Base-by-base conservation (phyloP, 2,797 vertebrate species). In the Onychomys arenicola region DNA sequence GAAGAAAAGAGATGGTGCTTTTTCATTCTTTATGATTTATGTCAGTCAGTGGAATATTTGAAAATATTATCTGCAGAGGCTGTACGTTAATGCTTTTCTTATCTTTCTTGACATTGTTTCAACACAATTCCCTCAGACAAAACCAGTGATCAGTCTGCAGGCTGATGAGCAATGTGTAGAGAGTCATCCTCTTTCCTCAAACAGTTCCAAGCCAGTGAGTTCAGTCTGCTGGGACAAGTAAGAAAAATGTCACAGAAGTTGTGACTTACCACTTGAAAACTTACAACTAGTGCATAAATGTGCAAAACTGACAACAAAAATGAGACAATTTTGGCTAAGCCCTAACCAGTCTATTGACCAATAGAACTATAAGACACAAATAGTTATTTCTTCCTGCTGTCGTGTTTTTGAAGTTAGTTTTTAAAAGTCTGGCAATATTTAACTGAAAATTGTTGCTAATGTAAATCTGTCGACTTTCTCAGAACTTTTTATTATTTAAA, bases 341-440 rank as follows among this genome's bases (percentile, higher is more conserved):
- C 34, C 27, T 80, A 52, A 83, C 21, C 17, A 55, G 61, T 63
- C 19, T 59, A 6, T 4, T 88, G 29, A 85, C 40, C 63, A 7
- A 80, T 5, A 90, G 40, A 83, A 69, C 23, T 27, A 83, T 81
- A 11, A 89, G 65, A 85, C 7, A 89, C 43, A 93, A 94, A 86
- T 29, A 83, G 7, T 29, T 71, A 13, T 29, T 77, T n/a, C 69
- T 92, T 92, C 57, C 65, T 37, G 23, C 21, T 55, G 29, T 71
- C 34, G 6, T 55, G 34, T 27, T 87, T 86, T 69, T 37, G 8
- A 55, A 40, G 46, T 69, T 27, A 71, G 7, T 37, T 16, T 87
- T 55, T 55, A 17, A 76, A 57, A 89, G 61, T 43, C 52, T 59
- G 49, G 32, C 14, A 86, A 52, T 52, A 57, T 6, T 13, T 49